phyloP scores from a whole-genome alignment of 1,140 invertebrate species.

The Tetramorium alpestre region DNA sequence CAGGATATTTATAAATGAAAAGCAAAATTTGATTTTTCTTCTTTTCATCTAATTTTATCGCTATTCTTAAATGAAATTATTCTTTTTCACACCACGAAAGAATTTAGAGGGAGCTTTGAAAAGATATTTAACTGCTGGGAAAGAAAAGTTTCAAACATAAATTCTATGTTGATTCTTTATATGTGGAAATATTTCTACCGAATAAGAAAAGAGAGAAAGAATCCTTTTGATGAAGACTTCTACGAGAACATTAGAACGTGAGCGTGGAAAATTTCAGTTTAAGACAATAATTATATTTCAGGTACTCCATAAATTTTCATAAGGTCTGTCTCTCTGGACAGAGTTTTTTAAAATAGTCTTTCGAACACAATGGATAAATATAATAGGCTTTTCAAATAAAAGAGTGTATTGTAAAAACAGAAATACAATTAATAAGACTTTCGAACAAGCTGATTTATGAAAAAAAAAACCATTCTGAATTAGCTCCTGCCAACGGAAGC shows the following conservation, averaged over 20 bases:
- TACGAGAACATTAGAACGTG: background rate
- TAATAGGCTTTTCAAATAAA: background rate
- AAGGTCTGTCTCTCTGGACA: background rate
- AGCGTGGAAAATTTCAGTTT: background rate
- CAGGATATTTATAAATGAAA: background rate
- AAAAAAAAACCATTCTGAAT: background rate
- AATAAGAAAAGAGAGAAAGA: background rate
- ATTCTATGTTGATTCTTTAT: background rate
- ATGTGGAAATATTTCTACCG: background rate
- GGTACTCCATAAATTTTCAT: background rate
- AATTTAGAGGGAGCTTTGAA: background rate
- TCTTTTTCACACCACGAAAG: background rate
- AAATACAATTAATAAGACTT: background rate
- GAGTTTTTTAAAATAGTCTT: background rate
- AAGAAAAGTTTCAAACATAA: background rate
- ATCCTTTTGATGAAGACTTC: background rate
- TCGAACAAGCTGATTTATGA: background rate
- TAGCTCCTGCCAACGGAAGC: background rate
- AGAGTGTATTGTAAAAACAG: background rate
- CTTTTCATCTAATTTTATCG: background rate
- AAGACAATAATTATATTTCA: background rate
- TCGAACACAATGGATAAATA: background rate
- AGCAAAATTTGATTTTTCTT: background rate
- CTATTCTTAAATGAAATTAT: background rate
- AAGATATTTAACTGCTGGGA: background rate